Base-by-base conservation (phyloP, 2,797 vertebrate genomes). In the Ptychadena robeensis region DNA sequence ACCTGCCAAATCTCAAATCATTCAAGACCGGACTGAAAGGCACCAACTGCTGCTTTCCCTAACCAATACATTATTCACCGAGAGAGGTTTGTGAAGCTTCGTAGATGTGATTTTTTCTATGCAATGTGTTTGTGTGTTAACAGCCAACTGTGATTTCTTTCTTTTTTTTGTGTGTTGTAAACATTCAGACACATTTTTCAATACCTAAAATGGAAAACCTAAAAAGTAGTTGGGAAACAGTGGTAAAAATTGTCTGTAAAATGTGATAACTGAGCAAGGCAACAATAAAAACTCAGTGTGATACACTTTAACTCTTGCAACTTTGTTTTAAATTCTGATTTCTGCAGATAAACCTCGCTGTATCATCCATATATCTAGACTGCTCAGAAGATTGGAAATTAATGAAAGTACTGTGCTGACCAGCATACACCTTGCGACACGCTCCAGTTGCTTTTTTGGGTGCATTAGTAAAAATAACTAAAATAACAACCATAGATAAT, bases 1-100 rank as follows among this genome's bases (percentile, higher is more conserved):
- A 85, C 83, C 83, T 85, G 83, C 83, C 83, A 85, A 85, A 85
- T 80, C 78, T 81, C 53, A 85, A 80, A 85, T 80, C 83, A 80
- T 72, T 85, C 63, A 59, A 71, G 78, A 80, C 65, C 30, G 38
- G 63, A 66, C 48, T 85, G 72, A 85, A 80, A 80, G 70, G 72
- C 66, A 85, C 83, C 78, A 71, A 81, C 83, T 75, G 82, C 65
- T 63, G 57, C 31, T 75, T 80, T 53, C n/a, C 72, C 40, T 69
- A 69, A 85, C 83, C 78, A 76, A 76, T 76, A 81, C 75, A 81
- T 85, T 76, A 80, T 81, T 81, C 59, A 30, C 78, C 31, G 28
- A 73, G 70, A 30, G 34, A 37, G 82, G 64, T 59, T 68, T 67
- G 44, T 61, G 37, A 48, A 40, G 53, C 38, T 71, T 77, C 65